A percentile compares a stretch with the other conserved stretches of the same genome.
These are phyloP conservation scores for Falcunculus frontatus DNA, from an alignment of 2,113 vertebrate genomes.

Conservation along the genomic window DNA sequence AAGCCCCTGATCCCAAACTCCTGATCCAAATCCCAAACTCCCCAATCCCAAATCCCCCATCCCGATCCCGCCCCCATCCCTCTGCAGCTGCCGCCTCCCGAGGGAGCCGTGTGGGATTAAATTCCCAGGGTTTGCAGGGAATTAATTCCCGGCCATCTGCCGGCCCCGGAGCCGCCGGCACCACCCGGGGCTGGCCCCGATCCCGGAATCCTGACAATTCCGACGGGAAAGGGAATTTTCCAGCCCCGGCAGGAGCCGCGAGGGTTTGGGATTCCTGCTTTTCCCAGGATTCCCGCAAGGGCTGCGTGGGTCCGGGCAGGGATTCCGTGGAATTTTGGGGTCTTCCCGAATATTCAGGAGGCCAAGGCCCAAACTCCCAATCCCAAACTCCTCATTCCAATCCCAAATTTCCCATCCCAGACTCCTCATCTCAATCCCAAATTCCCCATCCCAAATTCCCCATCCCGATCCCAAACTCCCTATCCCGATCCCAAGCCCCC, in stretches of 20 bases:
- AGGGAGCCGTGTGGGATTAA: not conserved
- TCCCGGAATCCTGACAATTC: not conserved
- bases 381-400: not conserved
- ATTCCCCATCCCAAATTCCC: not conserved
- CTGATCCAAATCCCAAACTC: too few relatives aligned
- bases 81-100: not conserved
- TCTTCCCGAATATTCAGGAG: not conserved
- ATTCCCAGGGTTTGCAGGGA: not conserved
- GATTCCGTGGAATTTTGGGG: not conserved
- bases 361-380: accelerated
- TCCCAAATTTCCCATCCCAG: not conserved
- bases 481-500: not conserved
- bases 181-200: not conserved
- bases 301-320: not conserved
- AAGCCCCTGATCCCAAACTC: not conserved
- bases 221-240: not conserved
- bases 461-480: too few relatives aligned
- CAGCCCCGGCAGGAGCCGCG: not conserved
- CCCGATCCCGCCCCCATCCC: not conserved
- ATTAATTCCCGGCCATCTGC: not conserved
- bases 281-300: not conserved
- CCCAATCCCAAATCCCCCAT: too few relatives aligned
- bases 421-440: not conserved
- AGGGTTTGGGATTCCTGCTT: not conserved
- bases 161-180: not conserved